phyloP scores from a whole-genome alignment of 2,888 invertebrate genomes.

The Mactromeris polynyma region DNA sequence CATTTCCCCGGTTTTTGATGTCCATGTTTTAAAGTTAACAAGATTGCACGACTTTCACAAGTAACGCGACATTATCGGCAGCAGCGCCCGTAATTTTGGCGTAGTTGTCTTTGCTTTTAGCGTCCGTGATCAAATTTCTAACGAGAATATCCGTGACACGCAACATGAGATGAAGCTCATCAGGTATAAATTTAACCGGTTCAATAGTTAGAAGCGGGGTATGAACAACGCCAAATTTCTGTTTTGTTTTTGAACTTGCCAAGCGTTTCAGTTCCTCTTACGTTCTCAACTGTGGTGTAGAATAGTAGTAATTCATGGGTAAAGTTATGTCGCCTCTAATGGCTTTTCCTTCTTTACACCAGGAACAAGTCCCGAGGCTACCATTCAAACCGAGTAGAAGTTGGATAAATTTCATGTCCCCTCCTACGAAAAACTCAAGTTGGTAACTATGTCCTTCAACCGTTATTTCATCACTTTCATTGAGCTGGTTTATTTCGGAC shows the following conservation, averaged over 20 bases:
- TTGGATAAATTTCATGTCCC: slow-evolving; percentile 4
- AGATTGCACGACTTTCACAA: background rate
- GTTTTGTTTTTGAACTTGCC: background rate
- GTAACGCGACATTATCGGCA: background rate
- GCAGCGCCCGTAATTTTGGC: background rate
- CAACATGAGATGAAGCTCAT: slow-evolving; percentile 19
- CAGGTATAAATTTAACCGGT: slow-evolving; percentile 8
- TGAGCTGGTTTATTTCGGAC: background rate
- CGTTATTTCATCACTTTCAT: background rate
- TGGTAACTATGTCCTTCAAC: background rate
- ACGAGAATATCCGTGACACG: slow-evolving; percentile 11
- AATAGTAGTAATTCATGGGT: background rate
- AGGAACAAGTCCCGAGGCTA: slow-evolving; percentile 8
- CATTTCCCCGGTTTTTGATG: background rate
- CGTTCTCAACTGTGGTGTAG: background rate
- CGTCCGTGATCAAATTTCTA: slow-evolving; percentile 8
- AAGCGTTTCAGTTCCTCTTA: background rate
- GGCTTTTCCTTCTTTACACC: slow-evolving; percentile 23
- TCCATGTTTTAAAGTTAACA: slow-evolving; percentile 5
- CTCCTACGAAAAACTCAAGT: background rate
- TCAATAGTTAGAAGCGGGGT: slow-evolving; percentile 1
- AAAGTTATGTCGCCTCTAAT: background rate
- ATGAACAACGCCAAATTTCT: background rate
- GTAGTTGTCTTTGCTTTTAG: slow-evolving; percentile 8
- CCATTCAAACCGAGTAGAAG: background rate